These are phyloP conservation scores for Hypotaenidia okinawae DNA, from an alignment of 2,797 vertebrate genomes.

Conservation along the genomic window DNA sequence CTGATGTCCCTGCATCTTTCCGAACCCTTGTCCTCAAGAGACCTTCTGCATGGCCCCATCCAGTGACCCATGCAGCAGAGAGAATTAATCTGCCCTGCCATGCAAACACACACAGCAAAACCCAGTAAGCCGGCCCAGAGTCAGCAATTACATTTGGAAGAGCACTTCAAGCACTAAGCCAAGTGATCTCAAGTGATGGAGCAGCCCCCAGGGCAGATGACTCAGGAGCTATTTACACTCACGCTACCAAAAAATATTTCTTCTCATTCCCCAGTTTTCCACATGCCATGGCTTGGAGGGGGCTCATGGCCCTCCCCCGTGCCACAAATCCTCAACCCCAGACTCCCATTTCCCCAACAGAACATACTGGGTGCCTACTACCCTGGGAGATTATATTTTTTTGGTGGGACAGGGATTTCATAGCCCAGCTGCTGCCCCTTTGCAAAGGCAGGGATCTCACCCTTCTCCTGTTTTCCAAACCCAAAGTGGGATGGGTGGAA, in stretches of 20 bases:
- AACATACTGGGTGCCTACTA: not conserved
- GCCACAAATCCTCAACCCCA: not conserved
- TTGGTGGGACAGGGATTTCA: not conserved
- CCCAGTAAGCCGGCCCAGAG: not conserved
- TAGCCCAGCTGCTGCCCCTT: not conserved
- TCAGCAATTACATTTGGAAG: not conserved
- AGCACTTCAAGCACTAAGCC: not conserved
- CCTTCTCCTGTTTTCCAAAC: not conserved
- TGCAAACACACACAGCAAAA: accelerated
- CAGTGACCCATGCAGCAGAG: not conserved
- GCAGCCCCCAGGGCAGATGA: not conserved
- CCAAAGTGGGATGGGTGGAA: not conserved
- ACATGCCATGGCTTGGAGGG: accelerated
- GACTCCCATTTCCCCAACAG: not conserved
- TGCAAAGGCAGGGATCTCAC: not conserved
- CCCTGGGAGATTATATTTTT: not conserved
- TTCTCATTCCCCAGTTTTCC: not conserved
- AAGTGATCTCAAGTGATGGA: not conserved
- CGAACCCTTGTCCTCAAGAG: not conserved
- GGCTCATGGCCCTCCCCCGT: not conserved
- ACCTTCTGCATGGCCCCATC: not conserved
- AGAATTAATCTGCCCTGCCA: not conserved
- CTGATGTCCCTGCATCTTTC: not conserved
- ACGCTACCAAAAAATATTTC: not conserved
- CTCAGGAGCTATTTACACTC: not conserved